A percentile compares a stretch with the other conserved stretches of the same genome.
phyloP scores from a whole-genome alignment of 2,797 vertebrate genomes.

The Lerista edwardsae region DNA sequence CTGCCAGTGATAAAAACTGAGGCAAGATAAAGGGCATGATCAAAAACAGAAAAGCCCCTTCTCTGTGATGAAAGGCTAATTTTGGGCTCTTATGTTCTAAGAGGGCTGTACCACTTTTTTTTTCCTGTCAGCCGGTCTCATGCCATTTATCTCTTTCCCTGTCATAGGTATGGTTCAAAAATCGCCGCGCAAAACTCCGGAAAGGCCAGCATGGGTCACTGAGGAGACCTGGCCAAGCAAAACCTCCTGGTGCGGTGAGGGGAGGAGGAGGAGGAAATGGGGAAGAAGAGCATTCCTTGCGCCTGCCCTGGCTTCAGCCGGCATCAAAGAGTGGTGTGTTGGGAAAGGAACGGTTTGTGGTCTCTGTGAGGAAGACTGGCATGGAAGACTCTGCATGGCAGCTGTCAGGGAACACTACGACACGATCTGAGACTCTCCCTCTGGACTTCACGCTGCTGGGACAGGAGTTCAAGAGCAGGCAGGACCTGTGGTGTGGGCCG shows the following conservation, averaged over 20 bases:
- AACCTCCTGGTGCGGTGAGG: accelerated
- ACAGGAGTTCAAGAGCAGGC: background rate
- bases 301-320: background rate
- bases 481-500: background rate
- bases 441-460: background rate
- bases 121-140: background rate
- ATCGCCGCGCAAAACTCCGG: constrained; percentile 85
- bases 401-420: background rate
- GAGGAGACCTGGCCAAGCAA: background rate
- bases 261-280: background rate
- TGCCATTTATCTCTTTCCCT: background rate
- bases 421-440: background rate
- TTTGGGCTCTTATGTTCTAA: too few relatives aligned
- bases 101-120: background rate
- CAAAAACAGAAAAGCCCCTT: too few relatives aligned
- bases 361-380: background rate
- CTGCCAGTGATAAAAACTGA: too few relatives aligned
- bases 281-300: accelerated
- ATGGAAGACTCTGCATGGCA: accelerated
- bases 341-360: background rate
- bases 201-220: constrained; percentile 76
- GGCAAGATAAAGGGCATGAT: too few relatives aligned
- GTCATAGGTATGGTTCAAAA: constrained; percentile 87
- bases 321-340: accelerated
- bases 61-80: too few relatives aligned